phyloP scores from a whole-genome alignment of 2,797 vertebrate genomes.

The Sebastes itinus region DNA sequence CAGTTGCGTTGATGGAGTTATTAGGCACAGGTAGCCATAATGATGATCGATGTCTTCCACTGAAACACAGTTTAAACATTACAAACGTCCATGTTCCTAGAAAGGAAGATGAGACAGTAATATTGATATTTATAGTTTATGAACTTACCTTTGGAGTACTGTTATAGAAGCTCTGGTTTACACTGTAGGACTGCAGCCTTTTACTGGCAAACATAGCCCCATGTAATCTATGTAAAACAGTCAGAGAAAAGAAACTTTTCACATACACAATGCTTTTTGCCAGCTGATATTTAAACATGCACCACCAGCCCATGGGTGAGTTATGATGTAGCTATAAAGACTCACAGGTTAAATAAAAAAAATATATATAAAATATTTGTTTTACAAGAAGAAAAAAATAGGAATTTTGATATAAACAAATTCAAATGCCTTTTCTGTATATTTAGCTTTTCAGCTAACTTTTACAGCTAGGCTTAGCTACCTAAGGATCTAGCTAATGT shows the following conservation, averaged over 20 bases:
- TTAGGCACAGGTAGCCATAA: not conserved
- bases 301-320: too few relatives aligned
- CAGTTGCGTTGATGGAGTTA: not conserved
- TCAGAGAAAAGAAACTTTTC: too few relatives aligned
- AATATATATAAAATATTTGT: too few relatives aligned
- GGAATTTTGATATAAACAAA: too few relatives aligned
- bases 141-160: not conserved
- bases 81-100: not conserved
- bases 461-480: rapidly evolving
- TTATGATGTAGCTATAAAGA: too few relatives aligned
- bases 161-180: not conserved
- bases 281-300: too few relatives aligned
- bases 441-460: too few relatives aligned
- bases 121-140: not conserved
- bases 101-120: not conserved
- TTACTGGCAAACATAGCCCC: not conserved
- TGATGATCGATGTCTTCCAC: not conserved
- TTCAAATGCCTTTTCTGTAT: too few relatives aligned
- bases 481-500: not conserved
- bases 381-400: too few relatives aligned
- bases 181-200: not conserved
- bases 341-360: rapidly evolving
- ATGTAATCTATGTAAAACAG: too few relatives aligned
- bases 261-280: too few relatives aligned
- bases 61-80: not conserved